Evolutionary conservation across 1,140 invertebrate genomes (phyloP).

Genomic region (Bombus waltoni): DNA sequence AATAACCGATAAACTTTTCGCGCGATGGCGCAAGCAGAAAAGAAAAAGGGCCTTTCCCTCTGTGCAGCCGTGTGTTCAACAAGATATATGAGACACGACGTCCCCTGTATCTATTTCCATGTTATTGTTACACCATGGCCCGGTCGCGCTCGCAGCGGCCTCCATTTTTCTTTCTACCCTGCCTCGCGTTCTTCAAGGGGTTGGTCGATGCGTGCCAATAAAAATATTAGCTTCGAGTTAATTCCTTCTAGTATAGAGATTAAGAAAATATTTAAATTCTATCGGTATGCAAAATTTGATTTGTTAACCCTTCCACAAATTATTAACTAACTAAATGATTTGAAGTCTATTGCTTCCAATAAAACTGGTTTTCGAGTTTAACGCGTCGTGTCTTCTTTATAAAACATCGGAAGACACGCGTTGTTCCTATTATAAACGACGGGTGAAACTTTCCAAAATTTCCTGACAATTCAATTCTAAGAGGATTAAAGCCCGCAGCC

Average conservation of each 20-base stretch:
- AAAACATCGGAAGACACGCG: no score
- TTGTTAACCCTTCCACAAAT: no score
- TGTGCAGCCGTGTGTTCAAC: neutral
- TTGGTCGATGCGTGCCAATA: neutral
- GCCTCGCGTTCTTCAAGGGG: neutral
- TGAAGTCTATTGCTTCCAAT: no score
- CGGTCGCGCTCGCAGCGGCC: neutral
- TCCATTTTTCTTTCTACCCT: conserved; percentile 31
- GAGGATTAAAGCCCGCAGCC: neutral
- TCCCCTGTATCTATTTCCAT: conserved; percentile 49
- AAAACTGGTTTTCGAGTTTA: no score
- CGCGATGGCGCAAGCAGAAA: conserved; percentile 3
- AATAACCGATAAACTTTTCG: conserved; percentile 55
- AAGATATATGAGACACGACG: conserved; percentile 48
- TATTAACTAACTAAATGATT: no score
- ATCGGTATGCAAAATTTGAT: no score
- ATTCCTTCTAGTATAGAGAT: neutral
- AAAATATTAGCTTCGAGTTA: neutral
- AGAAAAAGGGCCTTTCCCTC: neutral
- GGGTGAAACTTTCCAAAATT: neutral
- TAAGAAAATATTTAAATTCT: neutral
- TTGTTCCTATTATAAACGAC: no score
- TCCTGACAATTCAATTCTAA: neutral
- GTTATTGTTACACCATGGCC: conserved; percentile 42
- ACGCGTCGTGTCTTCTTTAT: no score